Evolutionary conservation across 2,888 invertebrate species (phyloP).

Genomic region (Ophonus ardosiacus): DNA sequence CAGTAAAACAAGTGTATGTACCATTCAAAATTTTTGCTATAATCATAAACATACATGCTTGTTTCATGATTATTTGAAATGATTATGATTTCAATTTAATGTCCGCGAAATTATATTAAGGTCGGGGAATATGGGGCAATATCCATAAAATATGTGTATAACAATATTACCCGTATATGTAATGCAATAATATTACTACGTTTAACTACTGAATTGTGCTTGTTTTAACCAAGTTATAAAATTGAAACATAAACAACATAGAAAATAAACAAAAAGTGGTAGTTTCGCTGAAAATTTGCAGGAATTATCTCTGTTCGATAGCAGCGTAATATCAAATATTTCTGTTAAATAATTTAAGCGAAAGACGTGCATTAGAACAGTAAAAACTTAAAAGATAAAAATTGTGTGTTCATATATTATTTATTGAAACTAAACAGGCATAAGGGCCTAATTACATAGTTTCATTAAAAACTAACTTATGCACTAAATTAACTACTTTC

Average conservation of each 20-base stretch:
- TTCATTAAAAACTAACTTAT: no score
- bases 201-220: background rate
- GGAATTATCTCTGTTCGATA: background rate
- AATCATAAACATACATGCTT: background rate
- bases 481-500: no score
- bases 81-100: background rate
- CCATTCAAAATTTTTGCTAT: no score
- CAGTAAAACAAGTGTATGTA: no score
- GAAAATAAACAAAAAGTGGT: background rate
- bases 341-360: no score
- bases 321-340: no score
- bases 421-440: no score
- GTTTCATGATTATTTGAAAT: background rate
- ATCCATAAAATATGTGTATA: background rate
- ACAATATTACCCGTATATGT: background rate
- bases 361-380: background rate
- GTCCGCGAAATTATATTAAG: background rate
- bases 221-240: background rate
- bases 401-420: constrained; percentile 14
- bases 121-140: background rate
- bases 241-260: background rate
- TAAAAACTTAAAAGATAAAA: constrained; percentile 6
- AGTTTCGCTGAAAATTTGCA: background rate
- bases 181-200: background rate
- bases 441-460: no score